Evolutionary conservation across 2,113 vertebrate species (phyloP).

Genomic region (Pavo muticus): DNA sequence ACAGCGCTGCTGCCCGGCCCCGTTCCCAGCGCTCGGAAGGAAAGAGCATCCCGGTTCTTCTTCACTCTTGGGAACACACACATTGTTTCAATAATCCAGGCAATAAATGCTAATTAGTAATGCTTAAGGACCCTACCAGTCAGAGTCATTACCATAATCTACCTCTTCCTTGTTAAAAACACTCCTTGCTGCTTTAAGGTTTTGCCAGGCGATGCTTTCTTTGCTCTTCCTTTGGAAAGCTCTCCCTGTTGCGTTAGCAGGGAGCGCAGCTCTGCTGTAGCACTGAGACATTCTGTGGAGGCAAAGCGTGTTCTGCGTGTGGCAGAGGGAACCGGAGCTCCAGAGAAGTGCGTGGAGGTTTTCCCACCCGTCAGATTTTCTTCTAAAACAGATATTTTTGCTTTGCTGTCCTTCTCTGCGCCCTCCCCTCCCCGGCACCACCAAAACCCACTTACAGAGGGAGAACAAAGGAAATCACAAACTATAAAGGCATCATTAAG

Average conservation of each 20-base stretch:
- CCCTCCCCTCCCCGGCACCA: conserved; percentile 26
- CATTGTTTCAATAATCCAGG: conserved; percentile 85
- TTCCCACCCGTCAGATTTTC: not conserved
- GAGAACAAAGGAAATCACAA: conserved; percentile 82
- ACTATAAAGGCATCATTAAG: conserved; percentile 77
- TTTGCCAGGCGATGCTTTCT: not conserved
- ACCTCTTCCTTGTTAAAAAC: conserved; percentile 81
- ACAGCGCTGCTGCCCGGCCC: conserved; percentile 56
- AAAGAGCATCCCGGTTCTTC: conserved; percentile 78
- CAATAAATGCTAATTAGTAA: conserved; percentile 88
- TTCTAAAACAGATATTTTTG: not conserved
- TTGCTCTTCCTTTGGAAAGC: not conserved
- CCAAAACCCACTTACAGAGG: conserved; percentile 75
- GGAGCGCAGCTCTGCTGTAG: rapidly evolving
- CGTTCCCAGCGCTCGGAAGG: conserved; percentile 70
- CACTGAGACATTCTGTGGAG: not conserved
- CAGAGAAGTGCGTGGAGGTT: not conserved
- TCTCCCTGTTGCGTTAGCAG: not conserved
- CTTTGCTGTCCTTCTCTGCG: conserved; percentile 11
- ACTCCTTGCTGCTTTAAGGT: conserved; percentile 69
- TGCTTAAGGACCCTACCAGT: conserved; percentile 82
- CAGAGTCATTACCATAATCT: conserved; percentile 84
- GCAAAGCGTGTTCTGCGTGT: not conserved
- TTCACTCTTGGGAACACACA: conserved; percentile 76
- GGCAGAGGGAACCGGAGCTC: not conserved